Base-by-base conservation (phyloP, 2,113 vertebrate species). In the Lophius piscatorius region DNA sequence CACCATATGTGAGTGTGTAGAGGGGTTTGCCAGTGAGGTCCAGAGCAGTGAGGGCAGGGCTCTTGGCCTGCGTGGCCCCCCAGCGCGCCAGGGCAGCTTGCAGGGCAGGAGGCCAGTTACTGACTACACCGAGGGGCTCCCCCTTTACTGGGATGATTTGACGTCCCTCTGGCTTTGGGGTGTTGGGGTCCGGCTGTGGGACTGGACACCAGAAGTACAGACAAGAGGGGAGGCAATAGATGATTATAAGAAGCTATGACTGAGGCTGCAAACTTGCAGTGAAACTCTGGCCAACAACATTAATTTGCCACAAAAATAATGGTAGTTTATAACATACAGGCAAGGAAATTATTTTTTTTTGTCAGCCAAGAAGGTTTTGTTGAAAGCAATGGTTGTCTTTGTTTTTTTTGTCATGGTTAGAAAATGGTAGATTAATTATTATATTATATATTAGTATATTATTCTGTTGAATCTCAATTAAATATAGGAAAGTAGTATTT, bases 61-160 rank as follows among this genome's bases (percentile, higher is more conserved):
- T 97, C 47, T 98, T 99, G 2, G 95, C 94, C 74, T 98, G 96
- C 0, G 95, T 98, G 73, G 95, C 95, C 5, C 97, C 97, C 97
- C 97, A 99, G 63, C 97, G 95, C 34, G 97, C 95, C 55, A 99
- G 89, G 1, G 96, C 94, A 11, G 96, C 95, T 82, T 99, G 97
- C 20, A 99, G 81, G 45, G 96, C 96, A 34, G 97, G 94, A 13
- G 97, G 97, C 97, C 97, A 99, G 76, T 98, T 99, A 60, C 96
- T 98, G 52, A 98, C 96, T 40, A 98, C 96, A 0, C 97, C 97
- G 2, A 99, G 82, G 1, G 97, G 97, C 48, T 99, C 97, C 2
- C 97, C 97, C 71, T 98, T 98, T 48, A 98, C 97, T 0, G 96
- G 97, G 2, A 94, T 95, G 92, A 98, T 96, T 86, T 98, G 96